Evolutionary conservation across 2,797 vertebrate species (phyloP).

Genomic region (Mus minutoides): DNA sequence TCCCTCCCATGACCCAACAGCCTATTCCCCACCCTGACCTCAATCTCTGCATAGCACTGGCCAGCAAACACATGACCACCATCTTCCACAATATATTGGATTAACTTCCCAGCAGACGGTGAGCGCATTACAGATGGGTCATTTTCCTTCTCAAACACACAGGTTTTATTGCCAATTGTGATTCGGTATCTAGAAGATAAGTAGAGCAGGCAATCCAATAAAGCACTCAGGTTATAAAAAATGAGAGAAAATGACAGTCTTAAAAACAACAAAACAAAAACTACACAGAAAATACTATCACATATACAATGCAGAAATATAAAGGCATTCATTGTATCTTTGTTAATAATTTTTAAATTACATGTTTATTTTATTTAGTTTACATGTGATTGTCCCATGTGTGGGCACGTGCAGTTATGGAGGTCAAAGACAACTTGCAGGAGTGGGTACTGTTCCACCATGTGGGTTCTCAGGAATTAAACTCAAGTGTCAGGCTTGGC

Average conservation of each 20-base stretch:
- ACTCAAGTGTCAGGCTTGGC: background rate
- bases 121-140: conserved; percentile 97
- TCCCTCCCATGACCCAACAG: conserved; percentile 3
- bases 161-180: conserved; percentile 99
- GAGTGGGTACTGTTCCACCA: background rate
- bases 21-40: conserved; percentile 88
- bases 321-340: background rate
- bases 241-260: conserved; percentile 4
- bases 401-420: background rate
- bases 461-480: background rate
- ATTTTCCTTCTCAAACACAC: conserved; percentile 99
- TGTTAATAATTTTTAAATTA: background rate
- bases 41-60: conserved; percentile 98
- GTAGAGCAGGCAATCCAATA: conserved; percentile 36
- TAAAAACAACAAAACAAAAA: background rate
- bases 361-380: background rate
- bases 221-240: conserved; percentile 32
- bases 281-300: conserved; percentile 32
- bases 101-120: conserved; percentile 96
- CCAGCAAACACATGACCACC: conserved; percentile 97
- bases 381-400: background rate
- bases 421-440: background rate
- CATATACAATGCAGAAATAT: background rate
- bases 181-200: conserved; percentile 93
- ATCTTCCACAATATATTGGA: conserved; percentile 97